phyloP scores from a whole-genome alignment of 2,113 vertebrate species.

The Gasterosteus aculeatus region DNA sequence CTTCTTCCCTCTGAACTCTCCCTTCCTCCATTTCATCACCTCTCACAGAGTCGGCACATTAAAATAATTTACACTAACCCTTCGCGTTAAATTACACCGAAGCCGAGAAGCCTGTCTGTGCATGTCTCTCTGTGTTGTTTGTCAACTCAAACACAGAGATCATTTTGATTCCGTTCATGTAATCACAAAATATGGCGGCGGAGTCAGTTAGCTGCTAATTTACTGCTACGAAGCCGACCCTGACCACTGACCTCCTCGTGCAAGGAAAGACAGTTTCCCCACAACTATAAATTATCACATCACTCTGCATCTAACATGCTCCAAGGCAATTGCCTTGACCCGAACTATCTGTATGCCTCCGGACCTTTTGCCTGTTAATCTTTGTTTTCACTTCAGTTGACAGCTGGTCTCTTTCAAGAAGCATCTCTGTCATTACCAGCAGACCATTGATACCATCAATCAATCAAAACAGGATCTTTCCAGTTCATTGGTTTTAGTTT shows the following conservation, averaged over 20 bases:
- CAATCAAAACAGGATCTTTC: not conserved
- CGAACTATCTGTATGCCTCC: conserved; percentile 2
- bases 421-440: conserved; percentile 11
- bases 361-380: conserved; percentile 28
- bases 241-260: conserved; percentile 40
- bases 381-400: conserved; percentile 27
- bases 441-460: not conserved
- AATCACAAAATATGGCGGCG: not conserved
- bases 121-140: not conserved
- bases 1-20: conserved; percentile 37
- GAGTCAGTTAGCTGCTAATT: not conserved
- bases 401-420: conserved; percentile 21
- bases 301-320: conserved; percentile 26
- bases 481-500: not conserved
- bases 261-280: conserved; percentile 26
- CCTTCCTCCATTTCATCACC: conserved; percentile 56
- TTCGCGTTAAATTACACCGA: conserved; percentile 40
- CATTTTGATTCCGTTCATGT: conserved; percentile 9
- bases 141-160: not conserved
- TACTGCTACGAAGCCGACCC: not conserved
- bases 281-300: conserved; percentile 42
- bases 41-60: conserved; percentile 26
- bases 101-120: conserved; percentile 20
- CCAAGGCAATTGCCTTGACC: conserved; percentile 30
- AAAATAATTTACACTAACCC: conserved; percentile 10